Conservation (phyloP, 2,113 vertebrate species). For the Anoura caudifer region DNA sequence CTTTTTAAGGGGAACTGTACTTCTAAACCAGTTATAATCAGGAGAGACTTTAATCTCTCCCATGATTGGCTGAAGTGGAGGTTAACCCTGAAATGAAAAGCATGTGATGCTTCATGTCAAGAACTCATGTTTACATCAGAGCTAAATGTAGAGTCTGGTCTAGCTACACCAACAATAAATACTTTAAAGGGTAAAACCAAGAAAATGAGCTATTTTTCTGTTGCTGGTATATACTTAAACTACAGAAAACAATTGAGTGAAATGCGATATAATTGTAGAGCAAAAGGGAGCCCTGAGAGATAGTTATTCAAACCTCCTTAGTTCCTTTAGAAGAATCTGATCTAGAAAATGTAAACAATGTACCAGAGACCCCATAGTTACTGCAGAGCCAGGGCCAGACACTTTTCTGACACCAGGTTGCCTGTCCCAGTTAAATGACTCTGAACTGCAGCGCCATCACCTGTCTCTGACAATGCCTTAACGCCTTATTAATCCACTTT, state of each 20-base stretch:
- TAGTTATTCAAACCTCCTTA: neutral
- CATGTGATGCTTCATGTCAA: constrained; percentile 63
- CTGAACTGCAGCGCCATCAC: neutral
- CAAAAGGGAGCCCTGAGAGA: neutral
- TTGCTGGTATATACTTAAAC: neutral
- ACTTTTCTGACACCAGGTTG: neutral
- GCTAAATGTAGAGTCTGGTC: neutral
- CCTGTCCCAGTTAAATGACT: neutral
- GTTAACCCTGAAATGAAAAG: constrained; percentile 76
- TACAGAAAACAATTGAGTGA: constrained; percentile 48
- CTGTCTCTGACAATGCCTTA: neutral
- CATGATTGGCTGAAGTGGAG: constrained; percentile 83
- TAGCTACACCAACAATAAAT: neutral
- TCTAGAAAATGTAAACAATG: neutral
- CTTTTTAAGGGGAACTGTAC: constrained; percentile 97
- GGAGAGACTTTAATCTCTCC: constrained; percentile 99
- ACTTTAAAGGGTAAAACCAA: neutral
- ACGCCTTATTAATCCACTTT: constrained; percentile 1
- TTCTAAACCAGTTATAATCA: constrained; percentile 99
- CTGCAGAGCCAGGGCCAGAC: neutral
- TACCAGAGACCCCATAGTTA: neutral
- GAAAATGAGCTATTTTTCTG: neutral
- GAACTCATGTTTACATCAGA: neutral
- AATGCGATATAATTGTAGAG: constrained; percentile 38
- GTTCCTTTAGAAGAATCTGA: neutral